These are phyloP conservation scores for Bombus superbus DNA, from an alignment of 1,140 invertebrate genomes.

Conservation along the genomic window DNA sequence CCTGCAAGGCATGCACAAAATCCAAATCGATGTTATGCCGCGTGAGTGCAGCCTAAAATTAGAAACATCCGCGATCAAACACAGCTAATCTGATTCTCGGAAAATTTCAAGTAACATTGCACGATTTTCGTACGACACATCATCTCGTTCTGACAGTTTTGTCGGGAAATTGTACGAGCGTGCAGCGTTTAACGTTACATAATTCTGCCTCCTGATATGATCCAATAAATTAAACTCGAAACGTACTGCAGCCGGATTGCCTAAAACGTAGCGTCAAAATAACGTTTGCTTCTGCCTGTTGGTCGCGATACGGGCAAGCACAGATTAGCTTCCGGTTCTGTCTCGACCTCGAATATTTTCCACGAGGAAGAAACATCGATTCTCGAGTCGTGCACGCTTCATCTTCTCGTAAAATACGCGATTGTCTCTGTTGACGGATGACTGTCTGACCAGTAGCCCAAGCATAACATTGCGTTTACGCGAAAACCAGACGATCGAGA, in stretches of 20 bases:
- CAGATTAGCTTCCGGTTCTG: not conserved
- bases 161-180: not conserved
- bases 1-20: not conserved
- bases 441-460: not conserved
- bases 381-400: too few relatives aligned
- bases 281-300: not conserved
- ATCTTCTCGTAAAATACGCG: too few relatives aligned
- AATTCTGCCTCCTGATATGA: not conserved
- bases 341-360: not conserved
- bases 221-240: not conserved
- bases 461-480: not conserved
- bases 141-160: not conserved
- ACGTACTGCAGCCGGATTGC: not conserved
- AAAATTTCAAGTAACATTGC: conserved; percentile 14
- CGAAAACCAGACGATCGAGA: not conserved
- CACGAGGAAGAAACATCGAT: not conserved
- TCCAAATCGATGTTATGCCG: not conserved
- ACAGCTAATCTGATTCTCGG: not conserved
- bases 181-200: not conserved
- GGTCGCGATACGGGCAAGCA: not conserved
- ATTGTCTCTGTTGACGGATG: too few relatives aligned
- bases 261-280: conserved; percentile 1
- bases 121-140: not conserved
- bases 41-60: conserved; percentile 3
- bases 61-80: conserved; percentile 2